Conservation (phyloP, 2,113 vertebrate species). For the Lepidothrix coronata region DNA sequence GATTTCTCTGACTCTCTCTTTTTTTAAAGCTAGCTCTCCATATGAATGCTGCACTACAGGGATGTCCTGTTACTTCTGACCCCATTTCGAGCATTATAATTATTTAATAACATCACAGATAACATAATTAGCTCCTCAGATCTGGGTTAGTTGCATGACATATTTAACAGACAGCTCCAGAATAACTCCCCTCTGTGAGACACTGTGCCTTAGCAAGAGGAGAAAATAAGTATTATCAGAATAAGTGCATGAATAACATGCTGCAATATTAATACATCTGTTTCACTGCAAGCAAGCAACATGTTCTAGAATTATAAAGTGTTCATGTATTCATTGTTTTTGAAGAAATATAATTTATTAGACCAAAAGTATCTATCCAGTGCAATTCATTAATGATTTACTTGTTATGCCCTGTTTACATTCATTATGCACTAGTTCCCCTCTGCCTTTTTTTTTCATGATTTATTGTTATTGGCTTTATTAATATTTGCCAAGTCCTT, state of each 20-base stretch:
- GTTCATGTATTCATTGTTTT: background rate
- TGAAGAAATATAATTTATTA: background rate
- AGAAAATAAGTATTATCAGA: background rate
- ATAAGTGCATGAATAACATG: background rate
- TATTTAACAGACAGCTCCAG: conserved; percentile 29
- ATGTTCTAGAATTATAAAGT: background rate
- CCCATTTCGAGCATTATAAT: conserved; percentile 3
- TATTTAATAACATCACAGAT: conserved; percentile 29
- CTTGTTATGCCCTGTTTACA: background rate
- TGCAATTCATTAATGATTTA: background rate
- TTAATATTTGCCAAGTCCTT: background rate
- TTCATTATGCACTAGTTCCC: background rate
- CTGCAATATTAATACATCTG: background rate
- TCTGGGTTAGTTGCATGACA: background rate
- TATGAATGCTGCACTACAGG: background rate
- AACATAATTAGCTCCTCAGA: conserved; percentile 7
- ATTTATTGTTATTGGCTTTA: background rate
- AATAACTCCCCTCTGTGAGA: background rate
- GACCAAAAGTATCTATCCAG: background rate
- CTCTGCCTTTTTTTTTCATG: background rate
- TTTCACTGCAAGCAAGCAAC: background rate
- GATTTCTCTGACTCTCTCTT: fast-evolving
- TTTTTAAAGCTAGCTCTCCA: background rate
- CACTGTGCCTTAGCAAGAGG: background rate
- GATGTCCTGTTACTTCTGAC: background rate